Evolutionary conservation across 2,888 invertebrate species (phyloP).

Genomic region (Drosophila gaucha): DNA sequence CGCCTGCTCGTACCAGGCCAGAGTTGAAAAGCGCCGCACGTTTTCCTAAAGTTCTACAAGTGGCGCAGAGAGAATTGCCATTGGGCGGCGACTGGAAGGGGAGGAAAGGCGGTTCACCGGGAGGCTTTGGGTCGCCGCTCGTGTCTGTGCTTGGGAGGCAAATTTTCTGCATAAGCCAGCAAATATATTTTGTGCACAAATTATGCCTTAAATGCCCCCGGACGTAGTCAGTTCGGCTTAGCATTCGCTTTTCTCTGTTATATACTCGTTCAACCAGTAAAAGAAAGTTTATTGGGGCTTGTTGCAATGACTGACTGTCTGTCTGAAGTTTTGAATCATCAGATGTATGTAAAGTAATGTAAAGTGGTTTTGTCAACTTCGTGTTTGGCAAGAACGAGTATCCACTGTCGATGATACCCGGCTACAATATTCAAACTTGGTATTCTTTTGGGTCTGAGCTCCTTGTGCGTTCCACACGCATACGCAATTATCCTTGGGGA

Average conservation of each 20-base stretch:
- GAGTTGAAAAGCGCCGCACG: constrained; percentile 72
- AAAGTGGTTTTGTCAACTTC: too few relatives aligned
- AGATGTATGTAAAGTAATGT: too few relatives aligned
- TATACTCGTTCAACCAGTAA: not conserved
- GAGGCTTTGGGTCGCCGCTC: constrained; percentile 3
- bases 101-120: not conserved
- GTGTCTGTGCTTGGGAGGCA: constrained; percentile 26
- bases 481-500: constrained; percentile 73
- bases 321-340: not conserved
- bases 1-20: constrained; percentile 30
- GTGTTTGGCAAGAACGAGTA: not conserved
- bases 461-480: constrained; percentile 50
- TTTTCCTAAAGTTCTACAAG: constrained; percentile 71
- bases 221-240: constrained; percentile 18
- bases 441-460: not conserved
- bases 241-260: not conserved
- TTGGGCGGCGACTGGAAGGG: not conserved
- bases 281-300: not conserved
- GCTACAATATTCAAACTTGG: not conserved
- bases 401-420: not conserved
- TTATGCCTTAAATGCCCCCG: constrained; percentile 68
- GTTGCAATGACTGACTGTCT: not conserved
- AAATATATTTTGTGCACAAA: constrained; percentile 72
- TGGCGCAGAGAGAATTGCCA: constrained; percentile 52
- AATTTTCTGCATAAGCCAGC: constrained; percentile 61